Evolutionary conservation across 2,888 invertebrate species (phyloP).

Genomic region (Anorthoa munda): DNA sequence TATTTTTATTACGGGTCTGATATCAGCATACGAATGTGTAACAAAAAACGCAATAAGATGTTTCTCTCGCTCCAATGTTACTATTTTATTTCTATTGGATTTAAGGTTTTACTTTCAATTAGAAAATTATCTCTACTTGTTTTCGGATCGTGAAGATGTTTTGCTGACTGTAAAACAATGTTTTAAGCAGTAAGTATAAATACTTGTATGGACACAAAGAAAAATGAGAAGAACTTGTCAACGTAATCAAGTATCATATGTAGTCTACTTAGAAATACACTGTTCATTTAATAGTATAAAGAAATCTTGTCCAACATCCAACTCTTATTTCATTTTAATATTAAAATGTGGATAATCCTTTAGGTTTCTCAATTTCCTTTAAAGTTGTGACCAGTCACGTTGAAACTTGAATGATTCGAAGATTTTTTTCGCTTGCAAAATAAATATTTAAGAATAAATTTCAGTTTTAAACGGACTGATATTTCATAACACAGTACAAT

Average conservation of each 20-base stretch:
- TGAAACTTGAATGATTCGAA: slow-evolving; percentile 3
- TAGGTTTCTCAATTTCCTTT: slow-evolving; percentile 9
- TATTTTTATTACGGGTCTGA: slow-evolving; percentile 84
- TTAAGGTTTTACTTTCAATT: slow-evolving; percentile 59
- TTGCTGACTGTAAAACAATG: neutral
- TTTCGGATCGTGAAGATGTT: neutral
- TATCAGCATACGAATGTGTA: slow-evolving; percentile 85
- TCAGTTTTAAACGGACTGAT: too few relatives aligned
- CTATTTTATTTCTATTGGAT: slow-evolving; percentile 52
- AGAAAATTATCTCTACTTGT: slow-evolving; percentile 42
- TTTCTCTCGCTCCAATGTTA: slow-evolving; percentile 66
- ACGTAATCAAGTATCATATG: neutral
- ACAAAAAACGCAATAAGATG: slow-evolving; percentile 78
- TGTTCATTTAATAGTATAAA: neutral
- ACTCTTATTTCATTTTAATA: slow-evolving; percentile 1
- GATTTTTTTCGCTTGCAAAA: neutral
- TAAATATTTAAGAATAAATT: neutral
- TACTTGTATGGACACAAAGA: neutral
- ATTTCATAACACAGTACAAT: too few relatives aligned
- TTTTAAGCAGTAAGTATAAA: neutral
- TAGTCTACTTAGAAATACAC: neutral
- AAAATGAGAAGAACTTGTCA: neutral
- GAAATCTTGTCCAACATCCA: neutral
- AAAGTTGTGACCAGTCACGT: neutral
- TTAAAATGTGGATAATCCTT: slow-evolving; percentile 8